phyloP scores from a whole-genome alignment of 1,140 invertebrate genomes.

The Asbolus verrucosus region DNA sequence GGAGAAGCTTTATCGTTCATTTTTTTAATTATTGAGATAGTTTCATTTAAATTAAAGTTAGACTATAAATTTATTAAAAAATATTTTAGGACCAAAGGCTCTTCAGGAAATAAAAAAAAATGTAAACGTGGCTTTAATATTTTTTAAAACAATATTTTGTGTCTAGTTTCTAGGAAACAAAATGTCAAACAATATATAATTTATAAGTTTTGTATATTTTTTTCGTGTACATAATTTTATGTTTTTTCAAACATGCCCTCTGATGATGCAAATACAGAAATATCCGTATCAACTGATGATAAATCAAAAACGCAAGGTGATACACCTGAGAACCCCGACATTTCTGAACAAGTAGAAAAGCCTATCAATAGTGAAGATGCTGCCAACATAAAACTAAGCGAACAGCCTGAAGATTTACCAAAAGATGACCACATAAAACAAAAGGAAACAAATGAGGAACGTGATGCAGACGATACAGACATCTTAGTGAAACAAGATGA shows the following conservation, averaged over 20 bases:
- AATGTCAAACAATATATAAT: background rate
- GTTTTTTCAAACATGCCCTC: background rate
- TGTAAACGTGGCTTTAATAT: too few relatives aligned
- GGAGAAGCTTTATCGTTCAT: slow-evolving; percentile 46
- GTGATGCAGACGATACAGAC: background rate
- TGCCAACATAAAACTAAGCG: too few relatives aligned
- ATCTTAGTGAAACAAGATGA: background rate
- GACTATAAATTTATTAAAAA: slow-evolving; percentile 1
- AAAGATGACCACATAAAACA: background rate
- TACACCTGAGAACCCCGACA: too few relatives aligned
- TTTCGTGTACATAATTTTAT: background rate
- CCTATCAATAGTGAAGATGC: too few relatives aligned
- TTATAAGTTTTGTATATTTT: slow-evolving; percentile 3
- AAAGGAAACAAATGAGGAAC: background rate
- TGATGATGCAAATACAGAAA: background rate
- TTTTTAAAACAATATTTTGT: background rate
- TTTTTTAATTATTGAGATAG: slow-evolving; percentile 50
- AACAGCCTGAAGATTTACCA: background rate
- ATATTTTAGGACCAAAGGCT: background rate
- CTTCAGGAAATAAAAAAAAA: too few relatives aligned
- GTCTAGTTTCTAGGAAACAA: background rate
- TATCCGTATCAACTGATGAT: background rate
- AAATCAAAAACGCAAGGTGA: too few relatives aligned
- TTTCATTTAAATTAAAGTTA: slow-evolving; percentile 33
- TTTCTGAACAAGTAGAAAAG: too few relatives aligned